Evolutionary conservation across 2,888 invertebrate species (phyloP).

Genomic region (Agrotis exclamationis): DNA sequence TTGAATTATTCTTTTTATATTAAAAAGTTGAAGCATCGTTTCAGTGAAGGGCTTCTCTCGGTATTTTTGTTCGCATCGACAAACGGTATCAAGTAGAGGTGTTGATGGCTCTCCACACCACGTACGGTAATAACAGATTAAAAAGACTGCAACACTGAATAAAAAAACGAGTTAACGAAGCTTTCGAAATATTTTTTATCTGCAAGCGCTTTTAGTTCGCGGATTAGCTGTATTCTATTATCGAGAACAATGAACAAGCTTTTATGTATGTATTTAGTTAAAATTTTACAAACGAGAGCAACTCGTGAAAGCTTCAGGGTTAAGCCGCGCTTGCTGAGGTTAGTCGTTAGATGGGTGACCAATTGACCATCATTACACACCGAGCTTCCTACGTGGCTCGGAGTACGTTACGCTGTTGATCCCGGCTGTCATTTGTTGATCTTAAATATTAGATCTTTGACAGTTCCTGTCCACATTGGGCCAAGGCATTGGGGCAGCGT

Average conservation of each 20-base stretch:
- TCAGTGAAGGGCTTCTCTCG: constrained; percentile 2
- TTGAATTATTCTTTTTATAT: constrained; percentile 35
- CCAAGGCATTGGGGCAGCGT: no score
- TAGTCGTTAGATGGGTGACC: no score
- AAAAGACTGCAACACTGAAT: constrained; percentile 50
- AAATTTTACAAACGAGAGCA: no score
- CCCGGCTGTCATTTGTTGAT: no score
- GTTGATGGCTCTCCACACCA: constrained; percentile 34
- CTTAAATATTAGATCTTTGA: no score
- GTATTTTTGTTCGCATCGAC: constrained; percentile 21
- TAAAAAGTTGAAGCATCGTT: not conserved
- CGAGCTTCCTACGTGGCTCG: no score
- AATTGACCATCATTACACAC: no score
- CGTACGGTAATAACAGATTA: constrained; percentile 53
- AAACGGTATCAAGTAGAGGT: constrained; percentile 39
- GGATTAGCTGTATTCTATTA: constrained; percentile 33
- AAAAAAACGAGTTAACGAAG: constrained; percentile 49
- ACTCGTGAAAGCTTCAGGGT: no score
- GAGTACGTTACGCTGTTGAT: no score
- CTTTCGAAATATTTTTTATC: constrained; percentile 21
- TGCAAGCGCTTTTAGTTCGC: constrained; percentile 30
- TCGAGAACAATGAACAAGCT: constrained; percentile 12
- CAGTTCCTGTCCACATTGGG: no score
- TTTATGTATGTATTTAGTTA: constrained; percentile 18
- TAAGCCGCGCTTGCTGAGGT: no score